Evolutionary conservation across 2,888 invertebrate genomes (phyloP).

Genomic region (Archaeoteleia sp.): DNA sequence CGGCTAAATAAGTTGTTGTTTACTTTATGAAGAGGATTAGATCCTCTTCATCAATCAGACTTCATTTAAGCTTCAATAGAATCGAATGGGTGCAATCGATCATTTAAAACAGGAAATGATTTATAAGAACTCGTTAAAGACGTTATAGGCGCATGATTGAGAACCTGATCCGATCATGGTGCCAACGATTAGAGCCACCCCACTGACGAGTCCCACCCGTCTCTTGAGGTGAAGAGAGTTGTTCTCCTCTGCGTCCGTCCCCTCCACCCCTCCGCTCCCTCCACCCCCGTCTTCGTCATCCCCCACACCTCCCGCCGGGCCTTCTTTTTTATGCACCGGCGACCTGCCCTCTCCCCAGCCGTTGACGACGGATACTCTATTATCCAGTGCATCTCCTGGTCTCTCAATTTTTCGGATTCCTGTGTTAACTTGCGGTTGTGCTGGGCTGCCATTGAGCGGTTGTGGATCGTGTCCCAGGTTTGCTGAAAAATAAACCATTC

Average conservation of each 20-base stretch:
- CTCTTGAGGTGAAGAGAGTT: constrained; percentile 99
- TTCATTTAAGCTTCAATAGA: too few species aligned
- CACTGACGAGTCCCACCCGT: constrained; percentile 99
- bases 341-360: constrained; percentile 52
- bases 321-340: constrained; percentile 55
- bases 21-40: too few species aligned
- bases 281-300: constrained; percentile 73
- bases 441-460: constrained; percentile 62
- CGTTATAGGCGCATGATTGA: neutral
- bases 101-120: too few species aligned
- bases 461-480: constrained; percentile 70
- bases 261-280: constrained; percentile 84
- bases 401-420: constrained; percentile 45
- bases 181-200: constrained; percentile 98
- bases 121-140: too few species aligned
- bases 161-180: constrained; percentile 96
- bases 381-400: constrained; percentile 47
- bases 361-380: constrained; percentile 51
- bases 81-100: too few species aligned
- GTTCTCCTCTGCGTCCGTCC: constrained; percentile 95
- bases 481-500: constrained; percentile 59
- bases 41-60: too few species aligned
- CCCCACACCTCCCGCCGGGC: constrained; percentile 67
- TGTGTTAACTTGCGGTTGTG: constrained; percentile 54
- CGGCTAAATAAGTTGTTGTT: too few species aligned